phyloP scores from a whole-genome alignment of 1,140 invertebrate genomes.

The Eumaeus atala region DNA sequence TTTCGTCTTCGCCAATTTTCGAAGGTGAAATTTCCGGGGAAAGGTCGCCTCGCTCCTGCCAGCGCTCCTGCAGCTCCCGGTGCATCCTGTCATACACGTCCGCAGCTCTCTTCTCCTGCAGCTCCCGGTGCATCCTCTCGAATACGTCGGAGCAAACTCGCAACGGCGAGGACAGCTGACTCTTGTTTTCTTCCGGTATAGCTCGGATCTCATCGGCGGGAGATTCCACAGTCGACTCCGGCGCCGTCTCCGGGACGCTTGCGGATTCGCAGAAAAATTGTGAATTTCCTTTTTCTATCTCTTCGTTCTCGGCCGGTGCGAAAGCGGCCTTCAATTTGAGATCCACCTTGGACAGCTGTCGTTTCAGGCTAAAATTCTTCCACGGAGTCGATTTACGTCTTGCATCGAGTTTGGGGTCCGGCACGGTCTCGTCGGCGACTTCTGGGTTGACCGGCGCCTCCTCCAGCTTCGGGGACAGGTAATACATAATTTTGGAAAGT shows the following conservation, averaged over 20 bases:
- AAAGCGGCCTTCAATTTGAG: constrained; percentile 83
- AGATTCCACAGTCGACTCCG: constrained; percentile 31
- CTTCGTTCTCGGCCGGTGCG: constrained; percentile 68
- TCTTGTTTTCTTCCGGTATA: constrained; percentile 33
- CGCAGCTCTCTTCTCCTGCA: constrained; percentile 40
- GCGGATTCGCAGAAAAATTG: constrained; percentile 64
- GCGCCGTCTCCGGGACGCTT: constrained; percentile 39
- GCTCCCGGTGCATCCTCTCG: constrained; percentile 52
- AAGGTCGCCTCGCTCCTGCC: constrained; percentile 43
- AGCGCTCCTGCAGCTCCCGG: constrained; percentile 54
- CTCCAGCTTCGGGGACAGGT: constrained; percentile 56
- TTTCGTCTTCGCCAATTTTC: constrained; percentile 48
- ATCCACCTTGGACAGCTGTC: constrained; percentile 86
- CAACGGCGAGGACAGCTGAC: constrained; percentile 36
- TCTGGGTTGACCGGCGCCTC: constrained; percentile 56
- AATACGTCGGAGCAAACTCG: constrained; percentile 49
- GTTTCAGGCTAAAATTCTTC: constrained; percentile 85
- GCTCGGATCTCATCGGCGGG: constrained; percentile 35
- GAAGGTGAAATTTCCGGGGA: constrained; percentile 39
- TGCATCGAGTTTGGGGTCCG: constrained; percentile 47
- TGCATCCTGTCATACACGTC: constrained; percentile 66
- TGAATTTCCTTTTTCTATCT: constrained; percentile 44
- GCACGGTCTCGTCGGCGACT: constrained; percentile 42
- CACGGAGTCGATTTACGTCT: constrained; percentile 78
- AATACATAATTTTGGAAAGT: constrained; percentile 36